Conservation (phyloP, 2,113 vertebrate species). For the Paradoxurus hermaphroditus region DNA sequence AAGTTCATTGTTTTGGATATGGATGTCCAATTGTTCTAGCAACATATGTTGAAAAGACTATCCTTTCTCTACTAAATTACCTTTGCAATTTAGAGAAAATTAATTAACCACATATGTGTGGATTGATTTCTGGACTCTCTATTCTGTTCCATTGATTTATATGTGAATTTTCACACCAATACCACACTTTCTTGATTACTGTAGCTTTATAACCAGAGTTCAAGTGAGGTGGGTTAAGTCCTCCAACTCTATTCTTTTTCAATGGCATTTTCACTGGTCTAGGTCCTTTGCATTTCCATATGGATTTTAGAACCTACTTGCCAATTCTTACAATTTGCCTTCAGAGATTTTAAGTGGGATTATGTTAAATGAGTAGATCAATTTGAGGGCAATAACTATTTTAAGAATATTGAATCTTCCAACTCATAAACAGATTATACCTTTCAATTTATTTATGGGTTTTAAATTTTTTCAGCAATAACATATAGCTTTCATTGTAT, state of each 20-base stretch:
- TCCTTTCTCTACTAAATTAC: not conserved
- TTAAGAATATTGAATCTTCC: not conserved
- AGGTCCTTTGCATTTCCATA: not conserved
- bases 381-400: not conserved
- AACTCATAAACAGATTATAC: constrained; percentile 19
- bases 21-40: not conserved
- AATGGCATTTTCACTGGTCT: not conserved
- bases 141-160: not conserved
- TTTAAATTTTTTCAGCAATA: not conserved
- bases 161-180: not conserved
- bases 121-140: not conserved
- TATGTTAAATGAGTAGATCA: not conserved
- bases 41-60: not conserved
- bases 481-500: not conserved
- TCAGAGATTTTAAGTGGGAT: not conserved
- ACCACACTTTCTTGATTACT: not conserved
- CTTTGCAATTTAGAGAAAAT: not conserved
- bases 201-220: not conserved
- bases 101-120: not conserved
- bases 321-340: constrained; percentile 3
- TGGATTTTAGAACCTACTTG: constrained; percentile 9
- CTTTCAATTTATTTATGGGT: not conserved
- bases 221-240: not conserved
- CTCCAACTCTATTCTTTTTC: constrained; percentile 3
- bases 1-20: not conserved